Evolutionary conservation across 2,888 invertebrate species (phyloP).

Genomic region (Callimorpha dominula): DNA sequence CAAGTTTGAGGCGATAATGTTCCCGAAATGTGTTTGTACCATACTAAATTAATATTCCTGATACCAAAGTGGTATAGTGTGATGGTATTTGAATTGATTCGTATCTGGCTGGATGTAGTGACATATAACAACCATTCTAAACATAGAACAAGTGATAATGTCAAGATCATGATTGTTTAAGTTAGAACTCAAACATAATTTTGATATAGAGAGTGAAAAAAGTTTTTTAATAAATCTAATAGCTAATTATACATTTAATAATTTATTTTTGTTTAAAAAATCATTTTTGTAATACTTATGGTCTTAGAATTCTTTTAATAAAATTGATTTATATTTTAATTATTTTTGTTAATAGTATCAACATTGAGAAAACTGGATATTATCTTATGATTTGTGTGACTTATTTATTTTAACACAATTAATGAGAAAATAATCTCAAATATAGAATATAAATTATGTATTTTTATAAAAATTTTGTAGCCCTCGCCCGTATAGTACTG

Average conservation of each 20-base stretch:
- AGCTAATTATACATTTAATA: conserved; percentile 2
- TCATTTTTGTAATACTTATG: background rate
- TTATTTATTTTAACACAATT: background rate
- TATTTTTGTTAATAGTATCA: background rate
- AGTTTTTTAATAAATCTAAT: background rate
- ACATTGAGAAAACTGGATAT: background rate
- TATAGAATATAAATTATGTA: background rate
- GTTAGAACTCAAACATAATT: no score
- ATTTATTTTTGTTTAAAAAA: background rate
- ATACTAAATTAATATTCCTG: no score
- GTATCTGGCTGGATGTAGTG: background rate
- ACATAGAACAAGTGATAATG: background rate
- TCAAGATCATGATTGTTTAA: no score
- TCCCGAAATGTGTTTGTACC: background rate
- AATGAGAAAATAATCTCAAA: background rate
- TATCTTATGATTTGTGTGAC: background rate
- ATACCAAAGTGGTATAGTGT: no score
- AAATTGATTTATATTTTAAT: background rate
- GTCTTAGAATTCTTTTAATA: background rate
- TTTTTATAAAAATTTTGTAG: background rate
- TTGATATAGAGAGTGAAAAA: no score
- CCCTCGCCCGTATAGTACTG: background rate
- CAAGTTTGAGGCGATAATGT: no score
- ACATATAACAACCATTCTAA: background rate
- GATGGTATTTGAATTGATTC: background rate